Evolutionary conservation across 2,797 vertebrate species (phyloP).

Genomic region (Poecile montanus): DNA sequence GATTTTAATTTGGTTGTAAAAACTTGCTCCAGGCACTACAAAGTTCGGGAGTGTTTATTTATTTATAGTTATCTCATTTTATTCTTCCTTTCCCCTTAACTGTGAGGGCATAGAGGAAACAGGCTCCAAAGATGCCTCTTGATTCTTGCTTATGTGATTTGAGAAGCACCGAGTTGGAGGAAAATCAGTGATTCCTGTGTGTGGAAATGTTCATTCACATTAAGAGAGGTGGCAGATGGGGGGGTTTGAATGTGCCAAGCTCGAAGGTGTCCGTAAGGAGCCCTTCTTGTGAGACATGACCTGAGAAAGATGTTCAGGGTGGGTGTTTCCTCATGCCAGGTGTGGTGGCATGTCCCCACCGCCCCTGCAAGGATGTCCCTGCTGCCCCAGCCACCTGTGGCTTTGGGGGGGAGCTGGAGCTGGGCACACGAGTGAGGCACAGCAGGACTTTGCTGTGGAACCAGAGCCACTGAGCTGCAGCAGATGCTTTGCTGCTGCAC

Average conservation of each 20-base stretch:
- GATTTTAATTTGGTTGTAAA: conserved; percentile 22
- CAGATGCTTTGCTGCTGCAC: conserved; percentile 33
- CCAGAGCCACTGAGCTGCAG: not conserved
- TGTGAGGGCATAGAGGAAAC: not conserved
- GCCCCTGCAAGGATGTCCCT: not conserved
- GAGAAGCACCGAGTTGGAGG: not conserved
- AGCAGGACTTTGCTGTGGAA: not conserved
- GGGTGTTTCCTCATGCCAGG: not conserved
- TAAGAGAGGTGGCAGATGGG: fast-evolving
- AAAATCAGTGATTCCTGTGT: fast-evolving
- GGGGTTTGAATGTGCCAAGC: not conserved
- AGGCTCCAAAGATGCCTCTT: not conserved
- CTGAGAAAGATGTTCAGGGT: not conserved
- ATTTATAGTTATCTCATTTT: not conserved
- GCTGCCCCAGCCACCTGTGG: not conserved
- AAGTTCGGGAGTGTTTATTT: not conserved
- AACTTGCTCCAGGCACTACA: not conserved
- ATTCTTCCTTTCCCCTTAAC: not conserved
- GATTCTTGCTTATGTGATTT: not conserved
- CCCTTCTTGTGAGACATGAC: not conserved
- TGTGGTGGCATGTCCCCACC: fast-evolving
- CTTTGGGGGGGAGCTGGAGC: not conserved
- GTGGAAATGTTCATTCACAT: not conserved
- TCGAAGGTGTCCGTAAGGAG: not conserved
- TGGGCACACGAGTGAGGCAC: fast-evolving